Conservation (phyloP, 2,888 invertebrate genomes). For the Augochlorella aurata region DNA sequence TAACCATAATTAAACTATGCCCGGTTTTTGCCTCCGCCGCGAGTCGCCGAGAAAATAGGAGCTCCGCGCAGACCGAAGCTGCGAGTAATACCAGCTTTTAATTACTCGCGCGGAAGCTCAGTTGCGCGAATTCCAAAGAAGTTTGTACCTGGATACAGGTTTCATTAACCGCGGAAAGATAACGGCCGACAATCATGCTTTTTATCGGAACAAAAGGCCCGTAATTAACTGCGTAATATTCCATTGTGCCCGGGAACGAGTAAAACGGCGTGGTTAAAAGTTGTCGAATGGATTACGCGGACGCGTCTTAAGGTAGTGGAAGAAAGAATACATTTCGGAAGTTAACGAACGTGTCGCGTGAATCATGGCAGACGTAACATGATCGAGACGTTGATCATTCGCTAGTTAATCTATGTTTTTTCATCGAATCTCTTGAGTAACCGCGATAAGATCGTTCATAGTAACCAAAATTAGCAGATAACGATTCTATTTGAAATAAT, state of each 20-base stretch:
- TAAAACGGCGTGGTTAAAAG: constrained; percentile 26
- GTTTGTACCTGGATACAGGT: constrained; percentile 32
- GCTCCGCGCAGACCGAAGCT: not conserved
- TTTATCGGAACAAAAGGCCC: constrained; percentile 21
- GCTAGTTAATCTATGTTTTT: not conserved
- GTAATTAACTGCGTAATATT: constrained; percentile 39
- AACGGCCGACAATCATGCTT: constrained; percentile 15
- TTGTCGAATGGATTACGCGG: constrained; percentile 29
- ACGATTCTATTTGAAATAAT: no score
- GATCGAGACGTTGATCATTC: no score
- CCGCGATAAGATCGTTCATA: no score
- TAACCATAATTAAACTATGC: constrained; percentile 19
- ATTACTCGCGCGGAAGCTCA: constrained; percentile 26
- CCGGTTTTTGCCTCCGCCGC: not conserved
- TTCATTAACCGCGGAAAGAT: constrained; percentile 29
- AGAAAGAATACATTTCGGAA: not conserved
- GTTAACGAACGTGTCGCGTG: no score
- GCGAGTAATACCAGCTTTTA: constrained; percentile 14
- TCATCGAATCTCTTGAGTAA: not conserved
- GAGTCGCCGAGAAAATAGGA: not conserved
- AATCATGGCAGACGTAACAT: not conserved
- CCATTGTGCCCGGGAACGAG: not conserved
- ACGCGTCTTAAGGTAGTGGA: not conserved
- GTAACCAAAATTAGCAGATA: no score
- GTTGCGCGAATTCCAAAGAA: constrained; percentile 38